Conservation (phyloP, 2,797 vertebrate genomes). For the Falco cherrug region DNA sequence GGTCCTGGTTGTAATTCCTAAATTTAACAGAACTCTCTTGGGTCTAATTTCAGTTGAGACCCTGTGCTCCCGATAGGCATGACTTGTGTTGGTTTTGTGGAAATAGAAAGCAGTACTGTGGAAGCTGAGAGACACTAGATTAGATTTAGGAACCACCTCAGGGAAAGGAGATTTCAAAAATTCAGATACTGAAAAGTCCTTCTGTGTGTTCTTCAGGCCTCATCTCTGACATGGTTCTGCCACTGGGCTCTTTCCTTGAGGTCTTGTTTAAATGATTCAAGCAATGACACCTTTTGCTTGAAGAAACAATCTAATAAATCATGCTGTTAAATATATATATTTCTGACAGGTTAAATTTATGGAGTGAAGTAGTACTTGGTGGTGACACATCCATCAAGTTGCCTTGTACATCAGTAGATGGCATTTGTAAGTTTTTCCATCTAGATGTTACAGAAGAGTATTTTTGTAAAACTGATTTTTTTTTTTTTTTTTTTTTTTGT, state of each 20-base stretch:
- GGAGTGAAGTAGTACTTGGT: background rate
- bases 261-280: background rate
- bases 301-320: background rate
- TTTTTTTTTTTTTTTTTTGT: background rate
- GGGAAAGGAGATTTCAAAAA: background rate
- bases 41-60: background rate
- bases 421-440: slow-evolving; percentile 22
- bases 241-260: background rate
- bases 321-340: fast-evolving
- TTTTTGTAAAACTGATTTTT: background rate
- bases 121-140: fast-evolving
- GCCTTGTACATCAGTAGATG: background rate
- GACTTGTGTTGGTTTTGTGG: background rate
- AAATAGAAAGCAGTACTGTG: background rate
- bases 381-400: background rate
- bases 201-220: background rate
- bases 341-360: background rate
- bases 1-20: background rate
- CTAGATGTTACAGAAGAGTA: background rate
- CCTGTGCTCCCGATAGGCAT: fast-evolving
- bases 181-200: fast-evolving
- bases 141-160: background rate
- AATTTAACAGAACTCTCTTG: background rate
- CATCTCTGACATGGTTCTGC: background rate
- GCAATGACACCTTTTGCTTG: background rate